phyloP scores from a whole-genome alignment of 1,140 invertebrate genomes.

The Periplaneta americana region DNA sequence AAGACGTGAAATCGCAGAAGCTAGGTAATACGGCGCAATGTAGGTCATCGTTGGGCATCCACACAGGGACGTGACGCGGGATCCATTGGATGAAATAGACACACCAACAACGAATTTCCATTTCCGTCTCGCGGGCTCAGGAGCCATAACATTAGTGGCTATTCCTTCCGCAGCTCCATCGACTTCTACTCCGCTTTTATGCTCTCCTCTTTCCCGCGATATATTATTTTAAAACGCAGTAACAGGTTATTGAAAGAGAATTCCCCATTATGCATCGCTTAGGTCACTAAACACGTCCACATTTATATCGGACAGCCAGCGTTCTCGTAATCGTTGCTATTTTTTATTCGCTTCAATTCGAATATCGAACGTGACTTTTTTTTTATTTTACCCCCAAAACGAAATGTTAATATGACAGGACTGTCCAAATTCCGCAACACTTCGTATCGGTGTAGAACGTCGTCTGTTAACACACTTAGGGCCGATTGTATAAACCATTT shows the following conservation, averaged over 20 bases:
- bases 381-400: too few relatives aligned
- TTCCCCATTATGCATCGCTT: neutral
- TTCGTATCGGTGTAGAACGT: too few relatives aligned
- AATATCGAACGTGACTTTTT: neutral
- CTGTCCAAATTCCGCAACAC: neutral
- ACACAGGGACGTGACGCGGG: neutral
- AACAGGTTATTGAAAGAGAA: neutral
- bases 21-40: neutral
- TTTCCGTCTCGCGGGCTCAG: neutral
- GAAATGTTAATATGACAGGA: neutral
- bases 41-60: neutral
- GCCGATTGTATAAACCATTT: too few relatives aligned
- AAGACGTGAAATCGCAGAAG: neutral
- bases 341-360: neutral
- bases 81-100: neutral
- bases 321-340: neutral
- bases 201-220: neutral
- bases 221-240: neutral
- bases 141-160: neutral
- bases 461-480: too few relatives aligned
- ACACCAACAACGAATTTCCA: neutral
- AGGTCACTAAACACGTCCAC: neutral
- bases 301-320: neutral
- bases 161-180: neutral
- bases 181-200: neutral